A percentile compares a stretch with the other conserved stretches of the same genome.
Evolutionary conservation across 2,113 vertebrate species (phyloP).

Genomic region (Alouatta palliata): DNA sequence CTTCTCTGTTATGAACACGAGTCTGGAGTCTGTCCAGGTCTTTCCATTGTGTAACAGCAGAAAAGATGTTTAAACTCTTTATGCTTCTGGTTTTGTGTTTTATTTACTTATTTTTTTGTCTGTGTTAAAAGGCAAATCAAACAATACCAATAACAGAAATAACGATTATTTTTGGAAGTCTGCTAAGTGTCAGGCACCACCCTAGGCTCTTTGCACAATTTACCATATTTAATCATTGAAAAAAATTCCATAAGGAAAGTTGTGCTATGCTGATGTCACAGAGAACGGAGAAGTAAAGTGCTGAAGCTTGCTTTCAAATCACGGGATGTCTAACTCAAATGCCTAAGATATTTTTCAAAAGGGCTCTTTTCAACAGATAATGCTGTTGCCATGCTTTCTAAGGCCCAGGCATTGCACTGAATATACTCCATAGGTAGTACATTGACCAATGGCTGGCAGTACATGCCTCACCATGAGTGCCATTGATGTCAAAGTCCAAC

Average conservation of each 20-base stretch:
- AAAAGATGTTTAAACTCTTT: conserved; percentile 42
- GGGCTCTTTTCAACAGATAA: neutral
- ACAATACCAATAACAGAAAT: neutral
- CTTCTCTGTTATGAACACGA: neutral
- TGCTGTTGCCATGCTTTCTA: neutral
- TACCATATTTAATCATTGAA: neutral
- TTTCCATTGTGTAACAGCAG: neutral
- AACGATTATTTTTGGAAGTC: neutral
- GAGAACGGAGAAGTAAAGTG: conserved; percentile 16
- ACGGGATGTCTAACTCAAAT: neutral
- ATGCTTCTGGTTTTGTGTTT: neutral
- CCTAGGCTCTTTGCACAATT: neutral
- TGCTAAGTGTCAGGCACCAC: neutral
- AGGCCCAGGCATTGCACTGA: neutral
- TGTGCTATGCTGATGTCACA: neutral
- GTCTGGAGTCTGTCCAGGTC: neutral
- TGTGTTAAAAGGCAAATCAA: neutral
- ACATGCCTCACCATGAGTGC: neutral
- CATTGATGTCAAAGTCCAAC: neutral
- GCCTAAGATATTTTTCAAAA: neutral
- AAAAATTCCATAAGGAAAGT: neutral
- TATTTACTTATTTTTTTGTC: neutral
- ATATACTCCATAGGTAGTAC: neutral
- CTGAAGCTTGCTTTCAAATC: conserved; percentile 5
- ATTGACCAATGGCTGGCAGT: neutral